Base-by-base conservation (phyloP, 2,113 vertebrate genomes). In the Thalassoma bifasciatum region DNA sequence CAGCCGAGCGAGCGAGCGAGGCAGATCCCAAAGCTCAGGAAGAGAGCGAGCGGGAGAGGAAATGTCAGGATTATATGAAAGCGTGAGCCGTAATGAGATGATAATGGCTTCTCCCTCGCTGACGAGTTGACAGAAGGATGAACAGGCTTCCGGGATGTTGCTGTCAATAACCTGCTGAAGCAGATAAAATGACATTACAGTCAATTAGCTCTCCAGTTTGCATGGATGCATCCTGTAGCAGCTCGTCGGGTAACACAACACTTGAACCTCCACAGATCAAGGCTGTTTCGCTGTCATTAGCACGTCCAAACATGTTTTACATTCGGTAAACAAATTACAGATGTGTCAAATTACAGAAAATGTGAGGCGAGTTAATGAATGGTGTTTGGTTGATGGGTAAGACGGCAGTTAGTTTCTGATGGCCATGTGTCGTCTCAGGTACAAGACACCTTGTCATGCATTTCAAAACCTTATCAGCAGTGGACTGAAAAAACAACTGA, bases 161-260 rank as follows among this genome's bases (percentile, higher is more conserved):
- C 84, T 87, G 91, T 92, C 90, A 91, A 90, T 91, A 90, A 89
- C 77, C 79, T 73, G 67, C 82, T 70, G 82, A 81, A 92, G 84
- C 88, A 85, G 86, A 89, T 81, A 82, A 86, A 92, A 86, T 79
- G 81, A 83, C 86, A 93, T 89, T 89, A 92, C 79, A 87, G 85
- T 84, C 84, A 91, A 90, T 92, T 93, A 93, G 84, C 85, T 70
- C 60, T 58, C 4, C 5, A 79, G 70, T 76, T 70, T 75, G 74
- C 79, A 81, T 60, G 79, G 77, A 77, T 86, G 87, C 73, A 46
- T 88, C 71, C 51, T 75, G 66, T 47, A 74, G 54, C 68, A 58
- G 46, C 24, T 21, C 47, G 16, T 63, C 75, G 12, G 51, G 59
- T 40, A 70, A 52, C 21, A 16, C 56, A 76, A 34, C 66, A 70